phyloP scores from a whole-genome alignment of 2,797 vertebrate species.

The Rachycentron canadum region DNA sequence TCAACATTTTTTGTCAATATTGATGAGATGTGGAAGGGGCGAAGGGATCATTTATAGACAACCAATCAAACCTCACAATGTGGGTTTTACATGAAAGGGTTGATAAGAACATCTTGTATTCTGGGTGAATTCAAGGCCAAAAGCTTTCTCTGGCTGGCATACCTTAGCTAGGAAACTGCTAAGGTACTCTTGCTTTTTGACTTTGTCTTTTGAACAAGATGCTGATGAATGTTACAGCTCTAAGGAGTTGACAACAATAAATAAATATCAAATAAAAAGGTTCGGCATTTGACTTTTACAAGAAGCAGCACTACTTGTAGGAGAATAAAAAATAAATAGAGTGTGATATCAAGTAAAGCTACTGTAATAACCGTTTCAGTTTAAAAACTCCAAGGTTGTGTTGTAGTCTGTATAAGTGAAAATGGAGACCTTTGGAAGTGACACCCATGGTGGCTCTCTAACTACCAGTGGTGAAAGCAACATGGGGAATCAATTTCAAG shows the following conservation, averaged over 20 bases:
- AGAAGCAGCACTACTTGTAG: too few species aligned
- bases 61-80: background rate
- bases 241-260: background rate
- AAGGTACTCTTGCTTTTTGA: background rate
- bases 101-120: slow-evolving; percentile 19
- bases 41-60: background rate
- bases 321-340: too few species aligned
- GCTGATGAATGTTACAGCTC: background rate
- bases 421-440: too few species aligned
- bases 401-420: too few species aligned
- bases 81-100: slow-evolving; percentile 28
- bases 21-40: background rate
- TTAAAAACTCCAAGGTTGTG: too few species aligned
- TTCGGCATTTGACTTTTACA: too few species aligned
- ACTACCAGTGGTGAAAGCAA: too few species aligned
- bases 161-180: background rate
- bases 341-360: too few species aligned
- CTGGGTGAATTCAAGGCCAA: slow-evolving; percentile 21
- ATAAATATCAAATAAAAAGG: background rate
- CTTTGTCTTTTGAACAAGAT: background rate
- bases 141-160: slow-evolving; percentile 5
- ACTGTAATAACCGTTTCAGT: too few species aligned
- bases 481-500: too few species aligned
- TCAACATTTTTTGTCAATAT: background rate
- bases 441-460: too few species aligned